Evolutionary conservation across 2,888 invertebrate genomes (phyloP).

Genomic region (Emesis russula): DNA sequence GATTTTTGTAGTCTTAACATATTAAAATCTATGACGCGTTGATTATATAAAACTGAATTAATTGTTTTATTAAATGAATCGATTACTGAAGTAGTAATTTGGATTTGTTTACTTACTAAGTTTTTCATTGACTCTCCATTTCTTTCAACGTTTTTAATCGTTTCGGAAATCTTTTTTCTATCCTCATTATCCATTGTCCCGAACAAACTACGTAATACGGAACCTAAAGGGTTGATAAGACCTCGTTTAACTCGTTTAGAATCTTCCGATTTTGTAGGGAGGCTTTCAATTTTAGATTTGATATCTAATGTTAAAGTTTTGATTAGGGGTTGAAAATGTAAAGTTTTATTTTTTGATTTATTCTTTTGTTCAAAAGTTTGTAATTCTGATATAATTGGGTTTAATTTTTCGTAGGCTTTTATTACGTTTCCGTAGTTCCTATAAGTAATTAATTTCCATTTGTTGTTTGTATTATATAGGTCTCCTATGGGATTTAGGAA

Average conservation of each 20-base stretch:
- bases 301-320: not conserved
- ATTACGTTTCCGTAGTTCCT: slow-evolving; percentile 16
- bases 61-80: not conserved
- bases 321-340: not conserved
- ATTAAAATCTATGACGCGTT: not conserved
- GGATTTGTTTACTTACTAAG: not conserved
- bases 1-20: not conserved
- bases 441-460: slow-evolving; percentile 10
- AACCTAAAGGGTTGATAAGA: too few relatives aligned
- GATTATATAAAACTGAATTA: not conserved
- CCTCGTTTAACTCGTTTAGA: too few relatives aligned
- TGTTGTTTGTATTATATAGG: slow-evolving; percentile 13
- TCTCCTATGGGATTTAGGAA: slow-evolving; percentile 3
- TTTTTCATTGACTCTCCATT: too few relatives aligned
- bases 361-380: too few relatives aligned
- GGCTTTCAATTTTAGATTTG: not conserved
- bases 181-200: too few relatives aligned
- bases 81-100: not conserved
- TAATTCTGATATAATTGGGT: too few relatives aligned
- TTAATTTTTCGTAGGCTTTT: not conserved
- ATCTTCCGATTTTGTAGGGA: not conserved
- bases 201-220: too few relatives aligned
- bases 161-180: too few relatives aligned
- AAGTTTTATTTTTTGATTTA: not conserved
- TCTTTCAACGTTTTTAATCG: too few relatives aligned